phyloP scores from a whole-genome alignment of 2,888 invertebrate genomes.

The Myopa tessellatipennis region DNA sequence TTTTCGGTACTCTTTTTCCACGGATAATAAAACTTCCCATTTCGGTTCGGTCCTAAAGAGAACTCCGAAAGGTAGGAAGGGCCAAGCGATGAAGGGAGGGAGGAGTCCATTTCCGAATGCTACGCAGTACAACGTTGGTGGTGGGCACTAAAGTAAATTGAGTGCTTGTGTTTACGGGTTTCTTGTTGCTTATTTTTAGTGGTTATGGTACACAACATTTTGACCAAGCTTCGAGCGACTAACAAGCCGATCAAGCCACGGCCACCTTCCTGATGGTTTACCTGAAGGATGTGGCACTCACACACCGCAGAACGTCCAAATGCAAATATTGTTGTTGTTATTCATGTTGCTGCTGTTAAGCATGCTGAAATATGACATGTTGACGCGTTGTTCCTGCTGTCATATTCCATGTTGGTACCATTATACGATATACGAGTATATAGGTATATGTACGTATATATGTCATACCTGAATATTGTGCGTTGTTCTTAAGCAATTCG shows the following conservation, averaged over 20 bases:
- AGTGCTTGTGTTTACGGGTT: neutral
- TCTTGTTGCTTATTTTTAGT: neutral
- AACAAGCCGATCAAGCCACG: neutral
- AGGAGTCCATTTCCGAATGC: too few species aligned
- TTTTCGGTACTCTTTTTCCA: neutral
- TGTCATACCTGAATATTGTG: neutral
- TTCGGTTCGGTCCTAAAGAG: neutral
- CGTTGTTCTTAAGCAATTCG: neutral
- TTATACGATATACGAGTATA: neutral
- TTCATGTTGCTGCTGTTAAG: neutral
- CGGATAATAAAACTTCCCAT: slow-evolving; percentile 11
- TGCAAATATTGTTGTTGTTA: neutral
- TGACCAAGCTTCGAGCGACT: slow-evolving; percentile 7
- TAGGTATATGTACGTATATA: too few species aligned
- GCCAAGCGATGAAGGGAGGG: too few species aligned
- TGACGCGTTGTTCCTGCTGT: slow-evolving; percentile 1
- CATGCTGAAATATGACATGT: slow-evolving; percentile 25
- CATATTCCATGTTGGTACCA: neutral
- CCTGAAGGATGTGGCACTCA: neutral
- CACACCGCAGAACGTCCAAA: neutral
- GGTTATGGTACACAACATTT: neutral
- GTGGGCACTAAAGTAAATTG: neutral
- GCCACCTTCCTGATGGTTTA: neutral
- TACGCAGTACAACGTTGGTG: neutral
- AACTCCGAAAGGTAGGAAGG: too few species aligned